Evolutionary conservation across 2,888 invertebrate species (phyloP).

Genomic region (Meghimatium bilineatum): DNA sequence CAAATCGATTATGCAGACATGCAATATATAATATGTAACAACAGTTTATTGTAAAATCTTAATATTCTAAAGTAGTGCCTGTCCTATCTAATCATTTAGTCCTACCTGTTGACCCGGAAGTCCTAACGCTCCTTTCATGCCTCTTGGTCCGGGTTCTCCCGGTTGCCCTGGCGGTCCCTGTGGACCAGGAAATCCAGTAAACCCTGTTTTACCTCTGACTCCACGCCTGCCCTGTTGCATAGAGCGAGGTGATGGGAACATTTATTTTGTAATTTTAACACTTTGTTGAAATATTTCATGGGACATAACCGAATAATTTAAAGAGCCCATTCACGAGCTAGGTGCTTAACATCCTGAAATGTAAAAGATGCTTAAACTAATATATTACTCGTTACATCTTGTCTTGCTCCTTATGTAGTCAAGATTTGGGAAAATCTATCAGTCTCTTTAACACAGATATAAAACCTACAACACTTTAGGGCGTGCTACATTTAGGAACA

Average conservation of each 20-base stretch:
- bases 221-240: slow-evolving; percentile 55
- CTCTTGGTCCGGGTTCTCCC: slow-evolving; percentile 65
- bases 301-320: too few relatives aligned
- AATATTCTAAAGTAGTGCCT: neutral
- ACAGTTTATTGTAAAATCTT: neutral
- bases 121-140: slow-evolving; percentile 79
- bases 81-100: neutral
- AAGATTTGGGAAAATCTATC: too few relatives aligned
- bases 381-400: too few relatives aligned
- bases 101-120: slow-evolving; percentile 77
- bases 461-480: too few relatives aligned
- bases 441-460: too few relatives aligned
- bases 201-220: slow-evolving; percentile 55
- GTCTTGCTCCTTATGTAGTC: too few relatives aligned
- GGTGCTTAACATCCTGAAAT: too few relatives aligned
- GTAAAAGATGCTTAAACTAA: neutral
- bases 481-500: too few relatives aligned
- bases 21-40: neutral
- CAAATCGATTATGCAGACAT: slow-evolving; percentile 7
- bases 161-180: slow-evolving; percentile 83
- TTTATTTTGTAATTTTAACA: too few relatives aligned
- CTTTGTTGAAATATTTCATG: too few relatives aligned
- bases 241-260: slow-evolving; percentile 7
- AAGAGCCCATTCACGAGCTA: too few relatives aligned
- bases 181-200: slow-evolving; percentile 76